Percentiles rank a stretch among this genome's conserved stretches.
These are phyloP conservation scores for Drosophila neonasuta DNA, from an alignment of 2,888 invertebrate species.

Conservation along the genomic window DNA sequence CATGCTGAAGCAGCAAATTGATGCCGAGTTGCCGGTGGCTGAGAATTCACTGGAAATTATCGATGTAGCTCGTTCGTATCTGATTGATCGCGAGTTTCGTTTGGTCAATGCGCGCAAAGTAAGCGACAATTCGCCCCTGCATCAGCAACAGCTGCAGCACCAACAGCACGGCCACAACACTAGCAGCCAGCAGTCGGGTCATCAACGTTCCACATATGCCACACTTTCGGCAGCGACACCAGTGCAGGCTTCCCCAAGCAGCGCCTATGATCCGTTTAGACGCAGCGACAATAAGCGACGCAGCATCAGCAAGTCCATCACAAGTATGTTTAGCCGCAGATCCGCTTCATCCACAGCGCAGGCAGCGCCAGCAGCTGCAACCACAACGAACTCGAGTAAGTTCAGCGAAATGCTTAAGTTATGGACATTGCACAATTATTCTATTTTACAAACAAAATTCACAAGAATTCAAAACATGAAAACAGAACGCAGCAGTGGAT, in stretches of 20 bases:
- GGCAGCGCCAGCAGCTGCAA: constrained; percentile 3
- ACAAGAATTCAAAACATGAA: constrained; percentile 16
- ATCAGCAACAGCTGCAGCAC: constrained; percentile 83
- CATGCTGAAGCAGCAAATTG: constrained; percentile 92
- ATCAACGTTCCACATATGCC: constrained; percentile 78
- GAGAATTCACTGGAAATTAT: constrained; percentile 86
- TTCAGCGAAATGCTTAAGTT: constrained; percentile 1
- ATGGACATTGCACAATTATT: constrained; percentile 36
- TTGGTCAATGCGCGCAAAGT: constrained; percentile 86
- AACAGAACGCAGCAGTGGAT: constrained; percentile 63
- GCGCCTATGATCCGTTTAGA: constrained; percentile 84
- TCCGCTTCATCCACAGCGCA: constrained; percentile 74
- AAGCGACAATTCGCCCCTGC: constrained; percentile 67
- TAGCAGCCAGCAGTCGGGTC: constrained; percentile 40
- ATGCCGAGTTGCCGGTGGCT: constrained; percentile 86
- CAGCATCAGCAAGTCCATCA: constrained; percentile 89
- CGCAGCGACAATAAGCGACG: constrained; percentile 88
- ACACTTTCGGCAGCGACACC: constrained; percentile 80
- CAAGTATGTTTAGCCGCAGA: constrained; percentile 88
- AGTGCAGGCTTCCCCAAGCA: constrained; percentile 80
- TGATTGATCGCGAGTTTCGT: constrained; percentile 90
- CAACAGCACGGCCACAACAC: constrained; percentile 73
- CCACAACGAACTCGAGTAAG: constrained; percentile 37
- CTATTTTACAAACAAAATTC: constrained; percentile 25
- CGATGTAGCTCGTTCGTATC: constrained; percentile 89